These are phyloP conservation scores for Druceiella hillmani DNA, from an alignment of 2,888 invertebrate species.

Conservation along the genomic window DNA sequence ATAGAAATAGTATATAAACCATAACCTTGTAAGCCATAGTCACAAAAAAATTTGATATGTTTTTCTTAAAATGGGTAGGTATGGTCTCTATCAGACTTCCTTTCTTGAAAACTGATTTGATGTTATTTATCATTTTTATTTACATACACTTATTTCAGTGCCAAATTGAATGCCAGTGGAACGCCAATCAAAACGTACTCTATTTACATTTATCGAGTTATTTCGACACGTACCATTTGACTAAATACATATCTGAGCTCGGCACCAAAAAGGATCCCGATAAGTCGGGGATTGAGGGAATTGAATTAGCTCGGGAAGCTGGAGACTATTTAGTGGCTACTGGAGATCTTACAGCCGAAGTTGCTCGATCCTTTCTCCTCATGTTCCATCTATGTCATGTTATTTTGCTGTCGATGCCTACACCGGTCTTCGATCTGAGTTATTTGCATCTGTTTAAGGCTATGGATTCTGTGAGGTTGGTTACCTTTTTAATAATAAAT, in stretches of 20 bases:
- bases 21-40: too few relatives aligned
- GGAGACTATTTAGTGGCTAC: slow-evolving; percentile 62
- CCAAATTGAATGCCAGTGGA: slow-evolving; percentile 54
- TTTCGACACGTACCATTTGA: slow-evolving; percentile 38
- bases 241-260: slow-evolving; percentile 32
- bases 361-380: slow-evolving; percentile 66
- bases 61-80: too few relatives aligned
- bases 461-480: slow-evolving; percentile 69
- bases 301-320: slow-evolving; percentile 31
- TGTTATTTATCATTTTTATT: not conserved
- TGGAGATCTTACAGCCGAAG: slow-evolving; percentile 42
- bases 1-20: too few relatives aligned
- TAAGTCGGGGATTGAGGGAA: slow-evolving; percentile 30
- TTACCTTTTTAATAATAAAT: too few relatives aligned
- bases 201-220: slow-evolving; percentile 51
- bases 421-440: slow-evolving; percentile 67
- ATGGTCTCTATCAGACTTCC: too few relatives aligned
- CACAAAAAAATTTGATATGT: too few relatives aligned
- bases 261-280: slow-evolving; percentile 32
- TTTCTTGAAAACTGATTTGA: not conserved
- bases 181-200: slow-evolving; percentile 44
- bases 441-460: slow-evolving; percentile 77
- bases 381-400: slow-evolving; percentile 79
- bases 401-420: slow-evolving; percentile 50
- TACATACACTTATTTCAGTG: slow-evolving; percentile 35